These are phyloP conservation scores for Lypha dubia DNA, from an alignment of 2,888 invertebrate species.

Conservation along the genomic window DNA sequence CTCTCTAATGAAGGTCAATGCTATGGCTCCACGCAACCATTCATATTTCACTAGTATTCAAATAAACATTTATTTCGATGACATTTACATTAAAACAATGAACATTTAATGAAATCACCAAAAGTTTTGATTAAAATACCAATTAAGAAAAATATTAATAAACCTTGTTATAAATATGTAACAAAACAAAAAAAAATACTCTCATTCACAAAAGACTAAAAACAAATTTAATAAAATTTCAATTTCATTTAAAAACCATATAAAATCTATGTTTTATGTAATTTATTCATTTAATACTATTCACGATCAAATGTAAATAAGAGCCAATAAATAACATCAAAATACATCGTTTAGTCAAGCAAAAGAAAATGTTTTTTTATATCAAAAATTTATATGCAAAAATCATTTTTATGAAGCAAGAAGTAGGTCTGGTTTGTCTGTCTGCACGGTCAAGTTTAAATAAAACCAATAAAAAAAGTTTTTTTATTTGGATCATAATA, in stretches of 20 bases:
- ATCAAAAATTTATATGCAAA: background rate
- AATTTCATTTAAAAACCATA: slow-evolving; percentile 18
- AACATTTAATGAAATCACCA: slow-evolving; percentile 35
- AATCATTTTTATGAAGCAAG: background rate
- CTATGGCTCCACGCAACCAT: background rate
- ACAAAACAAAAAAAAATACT: background rate
- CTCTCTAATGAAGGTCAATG: background rate
- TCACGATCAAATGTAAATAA: background rate
- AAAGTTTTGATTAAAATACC: background rate
- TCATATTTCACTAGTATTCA: background rate
- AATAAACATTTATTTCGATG: background rate
- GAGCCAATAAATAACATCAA: background rate
- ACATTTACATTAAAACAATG: slow-evolving; percentile 21
- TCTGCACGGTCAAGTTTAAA: background rate
- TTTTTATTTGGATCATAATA: background rate
- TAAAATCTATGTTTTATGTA: background rate
- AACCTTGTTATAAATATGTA: background rate
- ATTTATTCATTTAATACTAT: background rate
- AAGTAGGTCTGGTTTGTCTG: too few relatives aligned
- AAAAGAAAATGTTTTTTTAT: background rate
- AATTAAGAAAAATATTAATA: background rate
- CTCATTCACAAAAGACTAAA: background rate
- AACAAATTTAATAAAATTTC: background rate
- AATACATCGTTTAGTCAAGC: background rate
- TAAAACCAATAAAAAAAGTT: background rate